These are phyloP conservation scores for Conomelus anceps DNA, from an alignment of 2,888 invertebrate genomes.

Conservation along the genomic window DNA sequence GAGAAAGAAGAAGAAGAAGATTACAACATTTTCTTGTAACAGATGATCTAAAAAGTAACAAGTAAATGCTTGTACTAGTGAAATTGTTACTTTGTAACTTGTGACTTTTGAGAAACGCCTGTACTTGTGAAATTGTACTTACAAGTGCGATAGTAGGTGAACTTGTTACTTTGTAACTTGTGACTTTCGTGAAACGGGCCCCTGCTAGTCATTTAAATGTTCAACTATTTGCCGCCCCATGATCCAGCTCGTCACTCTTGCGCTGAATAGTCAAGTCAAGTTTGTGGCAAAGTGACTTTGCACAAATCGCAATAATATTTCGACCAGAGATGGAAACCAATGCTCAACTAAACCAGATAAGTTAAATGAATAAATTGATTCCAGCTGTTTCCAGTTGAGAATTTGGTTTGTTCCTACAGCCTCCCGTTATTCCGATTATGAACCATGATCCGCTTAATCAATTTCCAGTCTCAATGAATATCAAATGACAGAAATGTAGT, in stretches of 20 bases:
- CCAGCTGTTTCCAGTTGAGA: not conserved
- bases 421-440: not conserved
- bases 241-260: not conserved
- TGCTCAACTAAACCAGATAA: not conserved
- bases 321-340: not conserved
- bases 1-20: no score
- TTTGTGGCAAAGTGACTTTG: not conserved
- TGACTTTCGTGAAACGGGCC: no score
- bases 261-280: no score
- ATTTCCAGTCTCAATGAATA: not conserved
- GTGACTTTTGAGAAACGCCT: no score
- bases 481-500: no score
- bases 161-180: no score
- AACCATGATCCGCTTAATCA: not conserved
- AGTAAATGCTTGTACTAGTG: no score
- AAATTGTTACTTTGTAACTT: no score
- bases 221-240: not conserved
- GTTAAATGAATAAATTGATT: not conserved
- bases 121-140: no score
- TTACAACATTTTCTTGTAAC: no score
- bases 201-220: not conserved
- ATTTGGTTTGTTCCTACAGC: not conserved
- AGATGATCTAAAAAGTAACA: no score
- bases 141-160: no score
- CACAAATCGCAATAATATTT: not conserved